These are phyloP conservation scores for Tortricodes alternella DNA, from an alignment of 2,888 invertebrate genomes.

Conservation along the genomic window DNA sequence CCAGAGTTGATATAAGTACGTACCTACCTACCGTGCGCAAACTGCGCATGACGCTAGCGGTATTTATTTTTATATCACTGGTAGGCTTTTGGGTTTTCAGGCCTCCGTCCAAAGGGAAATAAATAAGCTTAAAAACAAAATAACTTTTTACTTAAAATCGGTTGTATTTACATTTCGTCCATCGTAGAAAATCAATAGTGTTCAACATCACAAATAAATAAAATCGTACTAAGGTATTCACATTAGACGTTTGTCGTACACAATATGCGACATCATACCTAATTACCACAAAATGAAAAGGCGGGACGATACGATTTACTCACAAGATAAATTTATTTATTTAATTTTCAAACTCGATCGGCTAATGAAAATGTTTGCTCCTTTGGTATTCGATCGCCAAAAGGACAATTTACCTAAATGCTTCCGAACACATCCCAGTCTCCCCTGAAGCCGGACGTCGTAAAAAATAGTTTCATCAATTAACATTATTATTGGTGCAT, in stretches of 20 bases:
- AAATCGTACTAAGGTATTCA: conserved; percentile 81
- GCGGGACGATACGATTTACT: conserved; percentile 72
- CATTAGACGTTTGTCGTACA: conserved; percentile 75
- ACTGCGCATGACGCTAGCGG: conserved; percentile 37
- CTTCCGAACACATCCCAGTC: conserved; percentile 54
- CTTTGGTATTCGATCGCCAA: conserved; percentile 66
- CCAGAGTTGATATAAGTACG: conserved; percentile 1
- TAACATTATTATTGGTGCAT: conserved; percentile 36
- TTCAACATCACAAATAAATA: conserved; percentile 83
- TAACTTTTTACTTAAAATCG: conserved; percentile 82
- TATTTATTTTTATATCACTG: conserved; percentile 54
- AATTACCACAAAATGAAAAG: conserved; percentile 76
- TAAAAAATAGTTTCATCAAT: conserved; percentile 43
- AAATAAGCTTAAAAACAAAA: conserved; percentile 80
- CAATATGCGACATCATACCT: conserved; percentile 75
- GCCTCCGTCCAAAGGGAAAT: conserved; percentile 54
- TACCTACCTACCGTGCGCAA: conserved; percentile 4
- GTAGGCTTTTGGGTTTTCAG: conserved; percentile 34
- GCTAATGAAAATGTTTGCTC: conserved; percentile 58
- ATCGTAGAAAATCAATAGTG: conserved; percentile 81
- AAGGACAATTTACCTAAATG: conserved; percentile 65
- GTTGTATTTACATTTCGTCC: conserved; percentile 83
- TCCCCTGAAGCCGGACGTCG: conserved; percentile 43
- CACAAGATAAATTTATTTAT: conserved; percentile 62
- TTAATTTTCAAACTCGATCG: conserved; percentile 66